Evolutionary conservation across 2,888 invertebrate genomes (phyloP).

Genomic region (Calameuta idolon): DNA sequence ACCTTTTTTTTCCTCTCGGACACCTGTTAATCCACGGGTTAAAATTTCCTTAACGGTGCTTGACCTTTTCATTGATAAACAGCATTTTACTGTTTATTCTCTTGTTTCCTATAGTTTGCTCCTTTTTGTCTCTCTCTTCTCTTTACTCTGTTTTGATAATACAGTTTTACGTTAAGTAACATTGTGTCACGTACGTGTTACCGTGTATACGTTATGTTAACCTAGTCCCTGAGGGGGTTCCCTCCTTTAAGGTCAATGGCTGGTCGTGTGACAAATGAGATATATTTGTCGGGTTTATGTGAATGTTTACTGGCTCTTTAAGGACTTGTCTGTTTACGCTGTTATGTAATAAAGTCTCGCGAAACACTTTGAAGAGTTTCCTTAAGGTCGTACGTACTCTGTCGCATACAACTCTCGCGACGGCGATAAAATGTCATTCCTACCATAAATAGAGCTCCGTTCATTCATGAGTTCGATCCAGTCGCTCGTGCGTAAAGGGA

Average conservation of each 20-base stretch:
- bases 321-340: not conserved
- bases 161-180: not conserved
- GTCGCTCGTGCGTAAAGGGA: constrained; percentile 57
- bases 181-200: too few relatives aligned
- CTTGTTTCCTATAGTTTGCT: not conserved
- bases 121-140: not conserved
- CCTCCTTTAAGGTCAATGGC: not conserved
- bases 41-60: not conserved
- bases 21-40: not conserved
- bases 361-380: not conserved
- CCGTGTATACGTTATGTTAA: not conserved
- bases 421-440: constrained; percentile 40
- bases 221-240: not conserved
- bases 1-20: not conserved
- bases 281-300: not conserved
- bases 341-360: not conserved
- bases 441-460: constrained; percentile 55
- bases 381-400: not conserved
- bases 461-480: constrained; percentile 59
- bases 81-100: not conserved
- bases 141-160: not conserved
- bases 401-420: constrained; percentile 12
- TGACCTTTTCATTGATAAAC: not conserved
- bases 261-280: not conserved
- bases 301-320: not conserved